These are phyloP conservation scores for Pollachius pollachius DNA, from an alignment of 2,113 vertebrate genomes.

Conservation along the genomic window DNA sequence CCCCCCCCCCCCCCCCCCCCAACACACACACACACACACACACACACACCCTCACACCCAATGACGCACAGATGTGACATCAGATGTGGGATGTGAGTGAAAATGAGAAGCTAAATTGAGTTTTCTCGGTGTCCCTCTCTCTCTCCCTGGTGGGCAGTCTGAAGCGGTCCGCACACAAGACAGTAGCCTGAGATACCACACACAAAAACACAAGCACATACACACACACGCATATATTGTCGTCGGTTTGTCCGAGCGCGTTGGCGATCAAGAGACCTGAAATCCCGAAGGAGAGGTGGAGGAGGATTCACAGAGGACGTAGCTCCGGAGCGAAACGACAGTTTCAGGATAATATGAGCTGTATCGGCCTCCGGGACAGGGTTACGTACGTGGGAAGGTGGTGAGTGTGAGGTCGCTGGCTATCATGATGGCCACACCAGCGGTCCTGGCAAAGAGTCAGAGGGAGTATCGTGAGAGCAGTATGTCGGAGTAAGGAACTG, in stretches of 20 bases:
- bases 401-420: no score
- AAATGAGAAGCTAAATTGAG: conserved; percentile 39
- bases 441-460: no score
- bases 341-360: no score
- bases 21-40: no score
- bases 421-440: no score
- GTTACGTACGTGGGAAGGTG: no score
- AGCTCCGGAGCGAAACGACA: no score
- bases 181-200: not conserved
- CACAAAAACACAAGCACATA: not conserved
- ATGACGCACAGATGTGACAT: conserved; percentile 12
- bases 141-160: not conserved
- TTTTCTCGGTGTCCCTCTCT: conserved; percentile 11
- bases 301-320: not conserved
- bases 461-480: no score
- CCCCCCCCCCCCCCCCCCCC: no score
- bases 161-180: not conserved
- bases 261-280: not conserved
- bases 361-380: no score
- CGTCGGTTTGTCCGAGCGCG: not conserved
- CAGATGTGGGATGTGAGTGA: conserved; percentile 14
- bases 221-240: not conserved
- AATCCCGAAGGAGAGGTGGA: not conserved
- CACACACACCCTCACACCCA: no score
- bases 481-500: no score